A percentile compares a stretch with the other conserved stretches of the same genome.
phyloP scores from a whole-genome alignment of 1,140 invertebrate genomes.

The Cecropterus lyciades region DNA sequence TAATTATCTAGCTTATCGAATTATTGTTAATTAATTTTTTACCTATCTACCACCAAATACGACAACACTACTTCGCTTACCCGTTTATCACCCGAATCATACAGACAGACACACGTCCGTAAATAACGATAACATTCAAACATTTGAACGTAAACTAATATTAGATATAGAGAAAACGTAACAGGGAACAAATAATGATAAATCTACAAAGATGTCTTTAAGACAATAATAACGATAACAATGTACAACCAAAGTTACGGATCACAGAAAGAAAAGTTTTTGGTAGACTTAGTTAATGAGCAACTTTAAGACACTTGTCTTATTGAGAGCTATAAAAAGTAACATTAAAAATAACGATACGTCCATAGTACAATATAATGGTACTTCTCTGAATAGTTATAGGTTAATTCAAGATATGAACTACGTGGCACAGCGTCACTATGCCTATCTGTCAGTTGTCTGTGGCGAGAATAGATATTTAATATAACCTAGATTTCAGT shows the following conservation, averaged over 20 bases:
- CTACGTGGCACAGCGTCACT: no score
- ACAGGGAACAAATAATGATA: slow-evolving; percentile 50
- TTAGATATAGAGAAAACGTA: slow-evolving; percentile 44
- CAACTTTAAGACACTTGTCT: slow-evolving; percentile 13
- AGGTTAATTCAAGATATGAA: no score
- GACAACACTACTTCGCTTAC: slow-evolving; percentile 69
- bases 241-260: slow-evolving; percentile 59
- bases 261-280: slow-evolving; percentile 61
- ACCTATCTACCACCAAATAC: slow-evolving; percentile 74
- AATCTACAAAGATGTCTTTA: slow-evolving; percentile 55
- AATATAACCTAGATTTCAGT: no score
- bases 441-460: no score
- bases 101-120: slow-evolving; percentile 46
- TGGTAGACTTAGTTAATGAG: slow-evolving; percentile 46
- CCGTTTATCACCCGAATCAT: slow-evolving; percentile 76
- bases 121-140: slow-evolving; percentile 26
- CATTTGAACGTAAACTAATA: slow-evolving; percentile 11
- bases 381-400: no score
- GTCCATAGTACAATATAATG: no score
- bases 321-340: not conserved
- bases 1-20: slow-evolving; percentile 60
- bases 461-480: no score
- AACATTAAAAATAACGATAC: no score
- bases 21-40: slow-evolving; percentile 76
- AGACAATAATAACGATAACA: slow-evolving; percentile 59